A percentile compares a stretch with the other conserved stretches of the same genome.
These are phyloP conservation scores for Labeo rohita DNA, from an alignment of 2,113 vertebrate species.

Conservation along the genomic window DNA sequence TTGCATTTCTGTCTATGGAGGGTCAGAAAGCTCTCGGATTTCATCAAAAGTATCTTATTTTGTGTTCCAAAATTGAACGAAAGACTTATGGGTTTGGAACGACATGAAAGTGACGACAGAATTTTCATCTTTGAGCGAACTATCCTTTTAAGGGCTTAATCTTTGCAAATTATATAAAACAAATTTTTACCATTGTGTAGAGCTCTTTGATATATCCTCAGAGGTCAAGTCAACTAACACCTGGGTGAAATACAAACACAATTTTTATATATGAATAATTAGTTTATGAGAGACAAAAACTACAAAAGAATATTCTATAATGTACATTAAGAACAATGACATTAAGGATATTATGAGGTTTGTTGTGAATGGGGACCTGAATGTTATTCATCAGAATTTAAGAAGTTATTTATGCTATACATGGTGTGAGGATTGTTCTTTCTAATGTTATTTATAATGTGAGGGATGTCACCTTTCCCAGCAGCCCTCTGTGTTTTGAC, in stretches of 20 bases:
- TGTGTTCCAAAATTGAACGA: too few species aligned
- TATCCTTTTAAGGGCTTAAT: not conserved
- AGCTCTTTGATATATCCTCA: constrained; percentile 88
- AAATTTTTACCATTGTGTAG: constrained; percentile 88
- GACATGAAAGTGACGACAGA: too few species aligned
- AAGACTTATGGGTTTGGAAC: too few species aligned
- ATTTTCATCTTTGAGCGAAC: too few species aligned
- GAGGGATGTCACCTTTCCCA: constrained; percentile 84
- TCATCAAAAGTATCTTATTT: too few species aligned
- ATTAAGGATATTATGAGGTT: not conserved
- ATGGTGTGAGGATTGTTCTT: not conserved
- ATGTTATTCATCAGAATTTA: not conserved
- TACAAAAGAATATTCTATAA: not conserved
- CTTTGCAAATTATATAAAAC: not conserved
- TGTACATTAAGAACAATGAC: not conserved
- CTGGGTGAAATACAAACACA: constrained; percentile 68
- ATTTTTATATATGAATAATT: not conserved
- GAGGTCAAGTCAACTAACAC: constrained; percentile 84
- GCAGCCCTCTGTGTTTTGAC: constrained; percentile 95
- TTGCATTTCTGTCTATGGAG: too few species aligned
- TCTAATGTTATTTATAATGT: not conserved
- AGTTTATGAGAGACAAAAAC: not conserved
- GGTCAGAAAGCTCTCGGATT: too few species aligned
- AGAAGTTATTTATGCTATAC: not conserved
- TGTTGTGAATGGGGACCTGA: not conserved